A percentile compares a stretch with the other conserved stretches of the same genome.
These are phyloP conservation scores for Dynastes grantii DNA, from an alignment of 2,888 invertebrate species.

Conservation along the genomic window DNA sequence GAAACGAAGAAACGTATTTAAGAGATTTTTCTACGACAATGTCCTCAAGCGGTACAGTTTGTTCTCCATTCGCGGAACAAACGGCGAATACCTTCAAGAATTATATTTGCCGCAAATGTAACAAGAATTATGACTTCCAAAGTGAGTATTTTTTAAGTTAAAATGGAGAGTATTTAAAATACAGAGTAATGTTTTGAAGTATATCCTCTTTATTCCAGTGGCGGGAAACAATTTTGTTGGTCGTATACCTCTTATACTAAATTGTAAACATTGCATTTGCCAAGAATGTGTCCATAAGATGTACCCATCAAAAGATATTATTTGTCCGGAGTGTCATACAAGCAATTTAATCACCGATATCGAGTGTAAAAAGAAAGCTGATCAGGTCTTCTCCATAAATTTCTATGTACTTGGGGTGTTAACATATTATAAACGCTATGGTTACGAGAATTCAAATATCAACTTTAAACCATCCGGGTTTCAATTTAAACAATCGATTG, in stretches of 20 bases:
- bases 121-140: constrained; percentile 48
- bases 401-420: constrained; percentile 65
- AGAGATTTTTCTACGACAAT: constrained; percentile 8
- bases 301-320: constrained; percentile 59
- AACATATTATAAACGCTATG: constrained; percentile 36
- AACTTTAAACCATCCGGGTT: constrained; percentile 53
- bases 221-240: constrained; percentile 56
- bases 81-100: not conserved
- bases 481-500: not conserved
- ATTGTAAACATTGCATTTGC: constrained; percentile 81
- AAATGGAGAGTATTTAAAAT: not conserved
- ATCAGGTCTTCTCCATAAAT: constrained; percentile 66
- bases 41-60: not conserved
- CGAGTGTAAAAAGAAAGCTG: constrained; percentile 54
- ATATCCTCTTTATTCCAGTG: constrained; percentile 54
- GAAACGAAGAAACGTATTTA: not conserved
- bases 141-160: constrained; percentile 30
- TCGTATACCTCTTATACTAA: constrained; percentile 74
- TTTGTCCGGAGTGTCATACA: constrained; percentile 72
- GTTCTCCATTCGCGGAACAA: not conserved
- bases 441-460: constrained; percentile 30
- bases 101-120: constrained; percentile 49
- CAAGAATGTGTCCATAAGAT: constrained; percentile 73
- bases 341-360: constrained; percentile 63
- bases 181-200: not conserved